Evolutionary conservation across 1,140 invertebrate genomes (phyloP).

Genomic region (Rhagoletis pomonella): DNA sequence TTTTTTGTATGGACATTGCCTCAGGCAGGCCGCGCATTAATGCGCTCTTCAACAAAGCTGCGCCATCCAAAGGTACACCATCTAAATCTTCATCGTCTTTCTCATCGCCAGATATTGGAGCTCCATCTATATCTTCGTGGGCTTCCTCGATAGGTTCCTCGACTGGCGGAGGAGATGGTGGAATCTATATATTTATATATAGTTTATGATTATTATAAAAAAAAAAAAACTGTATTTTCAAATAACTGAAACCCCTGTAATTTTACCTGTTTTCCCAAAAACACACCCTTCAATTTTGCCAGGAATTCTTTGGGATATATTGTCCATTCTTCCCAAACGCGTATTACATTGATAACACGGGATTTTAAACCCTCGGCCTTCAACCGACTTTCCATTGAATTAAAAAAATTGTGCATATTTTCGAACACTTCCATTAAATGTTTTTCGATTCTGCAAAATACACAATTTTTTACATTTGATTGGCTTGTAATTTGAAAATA

Average conservation of each 20-base stretch:
- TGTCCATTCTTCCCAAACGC: slow-evolving; percentile 98
- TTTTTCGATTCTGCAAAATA: slow-evolving; percentile 84
- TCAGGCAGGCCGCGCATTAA: slow-evolving; percentile 76
- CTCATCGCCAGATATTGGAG: slow-evolving; percentile 79
- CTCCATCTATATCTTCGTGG: slow-evolving; percentile 80
- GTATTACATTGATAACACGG: slow-evolving; percentile 93
- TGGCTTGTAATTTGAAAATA: slow-evolving; percentile 56
- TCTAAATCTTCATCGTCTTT: slow-evolving; percentile 85
- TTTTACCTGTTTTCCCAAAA: slow-evolving; percentile 80
- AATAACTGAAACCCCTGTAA: neutral
- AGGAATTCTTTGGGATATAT: slow-evolving; percentile 97
- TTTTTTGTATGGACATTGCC: slow-evolving; percentile 59
- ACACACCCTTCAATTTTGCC: slow-evolving; percentile 92
- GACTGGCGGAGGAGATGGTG: slow-evolving; percentile 58
- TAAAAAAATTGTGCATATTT: slow-evolving; percentile 85
- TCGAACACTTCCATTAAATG: slow-evolving; percentile 92
- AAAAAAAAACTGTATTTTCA: neutral
- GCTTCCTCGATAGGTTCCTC: slow-evolving; percentile 64
- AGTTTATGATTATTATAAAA: neutral
- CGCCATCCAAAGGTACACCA: slow-evolving; percentile 86
- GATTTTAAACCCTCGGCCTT: slow-evolving; percentile 98
- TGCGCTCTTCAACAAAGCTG: slow-evolving; percentile 83
- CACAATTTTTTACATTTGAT: neutral
- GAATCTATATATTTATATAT: neutral
- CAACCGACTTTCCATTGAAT: slow-evolving; percentile 88